A percentile compares a stretch with the other conserved stretches of the same genome.
Evolutionary conservation across 2,113 vertebrate species (phyloP).

Genomic region (Anthoscopus minutus): DNA sequence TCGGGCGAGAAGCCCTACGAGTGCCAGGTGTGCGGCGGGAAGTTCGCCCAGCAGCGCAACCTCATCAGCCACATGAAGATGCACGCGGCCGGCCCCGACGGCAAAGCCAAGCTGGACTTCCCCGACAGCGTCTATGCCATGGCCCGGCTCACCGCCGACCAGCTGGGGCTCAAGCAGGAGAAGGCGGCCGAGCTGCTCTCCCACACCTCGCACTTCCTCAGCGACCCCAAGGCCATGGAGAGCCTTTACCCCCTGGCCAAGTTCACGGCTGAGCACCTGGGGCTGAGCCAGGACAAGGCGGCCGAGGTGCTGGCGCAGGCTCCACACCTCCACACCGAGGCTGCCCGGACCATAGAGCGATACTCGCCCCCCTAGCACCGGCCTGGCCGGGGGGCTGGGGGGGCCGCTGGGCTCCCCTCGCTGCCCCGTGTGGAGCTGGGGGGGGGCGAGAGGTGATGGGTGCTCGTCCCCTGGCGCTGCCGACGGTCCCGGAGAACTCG

Average conservation of each 20-base stretch:
- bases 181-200: conserved; percentile 89
- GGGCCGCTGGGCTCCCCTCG: neutral
- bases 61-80: conserved; percentile 99
- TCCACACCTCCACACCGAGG: conserved; percentile 74
- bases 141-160: conserved; percentile 90
- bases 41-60: conserved; percentile 98
- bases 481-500: neutral
- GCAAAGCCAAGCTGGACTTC: conserved; percentile 92
- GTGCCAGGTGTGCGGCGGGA: conserved; percentile 97
- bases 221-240: conserved; percentile 90
- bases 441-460: neutral
- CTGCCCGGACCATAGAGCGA: conserved; percentile 85
- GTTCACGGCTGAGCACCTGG: conserved; percentile 88
- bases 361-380: conserved; percentile 87
- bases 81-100: conserved; percentile 85
- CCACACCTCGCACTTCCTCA: conserved; percentile 89
- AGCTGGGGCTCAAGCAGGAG: conserved; percentile 92
- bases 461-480: neutral
- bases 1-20: conserved; percentile 98
- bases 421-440: neutral
- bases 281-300: conserved; percentile 88
- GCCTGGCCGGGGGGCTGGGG: neutral
- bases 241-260: conserved; percentile 93
- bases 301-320: conserved; percentile 83
- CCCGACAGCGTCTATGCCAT: conserved; percentile 90